Evolutionary conservation across 2,113 vertebrate genomes (phyloP).

Genomic region (Cinclus mexicanus): DNA sequence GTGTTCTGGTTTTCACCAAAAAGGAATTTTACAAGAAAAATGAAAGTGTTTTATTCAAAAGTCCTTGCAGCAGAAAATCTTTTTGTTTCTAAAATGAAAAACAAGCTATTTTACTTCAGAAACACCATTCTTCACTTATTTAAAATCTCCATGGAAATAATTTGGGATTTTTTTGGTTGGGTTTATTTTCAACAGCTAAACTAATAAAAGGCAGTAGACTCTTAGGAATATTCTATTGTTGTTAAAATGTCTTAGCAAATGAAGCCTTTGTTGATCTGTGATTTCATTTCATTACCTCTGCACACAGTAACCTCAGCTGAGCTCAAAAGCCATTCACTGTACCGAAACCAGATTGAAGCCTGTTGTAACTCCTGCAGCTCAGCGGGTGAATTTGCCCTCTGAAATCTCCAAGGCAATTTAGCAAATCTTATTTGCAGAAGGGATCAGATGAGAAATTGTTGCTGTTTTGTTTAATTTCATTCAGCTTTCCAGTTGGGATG

Average conservation of each 20-base stretch:
- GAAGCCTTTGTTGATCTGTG: background rate
- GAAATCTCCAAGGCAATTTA: background rate
- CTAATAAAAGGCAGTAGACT: background rate
- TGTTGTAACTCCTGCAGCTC: background rate
- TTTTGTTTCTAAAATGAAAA: background rate
- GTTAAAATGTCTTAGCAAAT: background rate
- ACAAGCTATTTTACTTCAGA: background rate
- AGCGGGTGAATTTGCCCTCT: background rate
- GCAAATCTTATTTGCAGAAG: background rate
- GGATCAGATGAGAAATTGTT: background rate
- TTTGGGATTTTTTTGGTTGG: background rate
- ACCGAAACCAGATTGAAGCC: background rate
- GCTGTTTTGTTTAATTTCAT: background rate
- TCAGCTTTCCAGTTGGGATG: background rate
- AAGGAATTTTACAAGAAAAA: background rate
- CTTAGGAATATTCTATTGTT: background rate
- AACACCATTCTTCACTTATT: background rate
- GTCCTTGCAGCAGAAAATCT: background rate
- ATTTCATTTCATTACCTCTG: background rate
- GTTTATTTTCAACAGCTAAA: background rate
- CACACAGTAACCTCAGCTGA: background rate
- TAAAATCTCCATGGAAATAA: background rate
- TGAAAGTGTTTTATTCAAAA: background rate
- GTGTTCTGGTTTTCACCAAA: background rate
- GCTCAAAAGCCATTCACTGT: background rate